Percentiles rank a stretch among this genome's conserved stretches.
Conservation (phyloP, 2,888 invertebrate genomes). For the Caenorhabditis afra region DNA sequence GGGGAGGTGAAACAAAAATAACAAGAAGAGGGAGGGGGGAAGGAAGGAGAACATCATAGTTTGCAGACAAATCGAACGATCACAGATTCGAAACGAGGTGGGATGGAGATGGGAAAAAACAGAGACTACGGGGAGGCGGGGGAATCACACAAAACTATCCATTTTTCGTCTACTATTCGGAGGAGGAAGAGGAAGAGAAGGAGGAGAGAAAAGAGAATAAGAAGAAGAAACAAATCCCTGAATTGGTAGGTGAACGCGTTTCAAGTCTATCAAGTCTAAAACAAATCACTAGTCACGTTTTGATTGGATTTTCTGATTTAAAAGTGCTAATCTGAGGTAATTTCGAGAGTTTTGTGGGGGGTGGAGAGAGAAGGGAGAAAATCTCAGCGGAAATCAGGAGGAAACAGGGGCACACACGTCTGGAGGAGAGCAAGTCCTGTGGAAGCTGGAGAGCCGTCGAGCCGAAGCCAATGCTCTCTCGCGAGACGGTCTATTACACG, state of each 20-base stretch:
- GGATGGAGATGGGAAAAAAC: conserved; percentile 10
- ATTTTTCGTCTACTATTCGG: conserved; percentile 18
- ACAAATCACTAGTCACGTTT: conserved; percentile 37
- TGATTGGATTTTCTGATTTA: neutral
- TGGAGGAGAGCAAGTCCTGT: neutral
- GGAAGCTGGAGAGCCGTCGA: neutral
- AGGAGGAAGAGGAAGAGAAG: too few relatives aligned
- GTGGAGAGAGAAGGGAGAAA: neutral
- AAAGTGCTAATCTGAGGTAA: neutral
- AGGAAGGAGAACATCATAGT: conserved; percentile 25
- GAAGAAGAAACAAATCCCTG: conserved; percentile 29
- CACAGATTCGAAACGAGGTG: conserved; percentile 51
- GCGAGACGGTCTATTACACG: too few relatives aligned
- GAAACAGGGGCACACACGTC: conserved; percentile 8
- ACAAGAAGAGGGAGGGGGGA: conserved; percentile 17
- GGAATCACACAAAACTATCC: conserved; percentile 32
- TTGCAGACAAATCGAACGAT: conserved; percentile 49
- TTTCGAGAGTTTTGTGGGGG: conserved; percentile 22
- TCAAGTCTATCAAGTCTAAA: conserved; percentile 44
- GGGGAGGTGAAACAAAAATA: conserved; percentile 15
- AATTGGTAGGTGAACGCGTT: conserved; percentile 38
- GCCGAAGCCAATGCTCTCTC: too few relatives aligned
- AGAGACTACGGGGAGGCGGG: neutral
- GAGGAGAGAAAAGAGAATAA: too few relatives aligned
- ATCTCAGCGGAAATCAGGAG: conserved; percentile 10